Conservation (phyloP, 2,797 vertebrate species). For the Acanthurus tractus region DNA sequence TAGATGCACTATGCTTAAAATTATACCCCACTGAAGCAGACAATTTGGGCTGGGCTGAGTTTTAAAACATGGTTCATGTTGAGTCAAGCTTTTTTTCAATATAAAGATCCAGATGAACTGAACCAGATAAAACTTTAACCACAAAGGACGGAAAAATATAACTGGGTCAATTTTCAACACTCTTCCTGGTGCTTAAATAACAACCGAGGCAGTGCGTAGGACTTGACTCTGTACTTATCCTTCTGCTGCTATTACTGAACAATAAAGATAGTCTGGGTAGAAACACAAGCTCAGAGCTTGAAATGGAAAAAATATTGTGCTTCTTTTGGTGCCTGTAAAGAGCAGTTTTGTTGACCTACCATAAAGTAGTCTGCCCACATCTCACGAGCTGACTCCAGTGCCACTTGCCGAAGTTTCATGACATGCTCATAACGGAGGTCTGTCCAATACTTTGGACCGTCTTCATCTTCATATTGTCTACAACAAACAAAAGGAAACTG, state of each 20-base stretch:
- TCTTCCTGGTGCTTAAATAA: conserved; percentile 31
- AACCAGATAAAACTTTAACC: conserved; percentile 32
- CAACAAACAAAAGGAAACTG: conserved; percentile 27
- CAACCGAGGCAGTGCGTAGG: conserved; percentile 11
- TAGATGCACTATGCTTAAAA: conserved; percentile 50
- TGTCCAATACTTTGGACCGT: conserved; percentile 92
- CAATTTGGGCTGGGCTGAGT: conserved; percentile 23
- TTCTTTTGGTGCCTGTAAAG: conserved; percentile 8
- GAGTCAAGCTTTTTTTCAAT: conserved; percentile 16
- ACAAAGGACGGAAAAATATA: conserved; percentile 27
- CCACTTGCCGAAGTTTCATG: conserved; percentile 94
- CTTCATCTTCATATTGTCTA: conserved; percentile 89
- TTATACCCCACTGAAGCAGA: conserved; percentile 61
- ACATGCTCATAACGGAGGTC: conserved; percentile 90
- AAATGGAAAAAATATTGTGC: conserved; percentile 16
- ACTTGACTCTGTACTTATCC: conserved; percentile 39
- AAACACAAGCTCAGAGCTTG: not conserved
- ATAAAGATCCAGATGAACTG: conserved; percentile 30
- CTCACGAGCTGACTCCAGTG: conserved; percentile 90
- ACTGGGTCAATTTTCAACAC: conserved; percentile 37
- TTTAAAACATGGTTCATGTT: conserved; percentile 17
- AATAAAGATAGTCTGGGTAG: conserved; percentile 1
- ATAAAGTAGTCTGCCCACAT: conserved; percentile 96
- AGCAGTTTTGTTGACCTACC: conserved; percentile 79
- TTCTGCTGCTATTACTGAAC: conserved; percentile 36